Percentiles rank a stretch among this genome's conserved stretches.
Evolutionary conservation across 2,888 invertebrate species (phyloP).

Genomic region (Caenorhabditis doughertyi): DNA sequence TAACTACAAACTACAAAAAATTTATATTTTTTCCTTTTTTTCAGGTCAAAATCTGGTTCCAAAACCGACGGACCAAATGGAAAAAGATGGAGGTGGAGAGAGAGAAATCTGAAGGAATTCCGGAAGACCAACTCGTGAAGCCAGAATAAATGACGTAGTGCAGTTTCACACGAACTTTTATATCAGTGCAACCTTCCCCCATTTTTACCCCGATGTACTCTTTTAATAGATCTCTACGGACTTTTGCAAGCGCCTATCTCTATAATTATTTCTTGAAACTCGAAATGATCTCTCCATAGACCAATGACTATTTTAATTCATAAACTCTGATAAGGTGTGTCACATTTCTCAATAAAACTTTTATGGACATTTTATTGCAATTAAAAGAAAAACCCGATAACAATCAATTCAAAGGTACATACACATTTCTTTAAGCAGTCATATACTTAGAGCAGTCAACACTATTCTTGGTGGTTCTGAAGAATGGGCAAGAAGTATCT

Average conservation of each 20-base stretch:
- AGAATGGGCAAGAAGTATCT: slow-evolving; percentile 68
- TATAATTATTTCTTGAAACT: too few species aligned
- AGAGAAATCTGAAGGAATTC: slow-evolving; percentile 85
- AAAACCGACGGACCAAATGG: slow-evolving; percentile 97
- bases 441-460: slow-evolving; percentile 62
- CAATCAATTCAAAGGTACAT: not conserved
- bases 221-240: too few species aligned
- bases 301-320: too few species aligned
- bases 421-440: slow-evolving; percentile 15
- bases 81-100: slow-evolving; percentile 99
- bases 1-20: too few species aligned
- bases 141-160: slow-evolving; percentile 17
- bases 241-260: too few species aligned
- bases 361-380: too few species aligned
- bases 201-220: too few species aligned
- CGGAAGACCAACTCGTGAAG: slow-evolving; percentile 35
- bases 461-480: slow-evolving; percentile 72
- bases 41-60: slow-evolving; percentile 95
- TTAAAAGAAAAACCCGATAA: not conserved
- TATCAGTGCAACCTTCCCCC: too few species aligned
- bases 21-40: slow-evolving; percentile 8
- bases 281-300: too few species aligned
- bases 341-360: too few species aligned
- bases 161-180: not conserved
- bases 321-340: too few species aligned